Conservation (phyloP, 35 echinoderm and acorn worm genomes). For the Apostichopus californicus region DNA sequence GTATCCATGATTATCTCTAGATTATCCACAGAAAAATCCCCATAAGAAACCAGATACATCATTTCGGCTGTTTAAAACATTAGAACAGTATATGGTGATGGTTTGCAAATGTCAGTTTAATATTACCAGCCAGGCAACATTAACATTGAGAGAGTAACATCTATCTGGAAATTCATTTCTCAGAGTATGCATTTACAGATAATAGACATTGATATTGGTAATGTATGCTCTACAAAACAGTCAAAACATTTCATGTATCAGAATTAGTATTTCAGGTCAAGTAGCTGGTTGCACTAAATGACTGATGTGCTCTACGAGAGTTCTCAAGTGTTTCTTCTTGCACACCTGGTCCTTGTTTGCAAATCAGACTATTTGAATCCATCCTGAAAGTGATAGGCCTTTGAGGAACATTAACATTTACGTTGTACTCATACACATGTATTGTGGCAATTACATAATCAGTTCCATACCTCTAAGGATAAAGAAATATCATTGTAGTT, state of each 20-base stretch:
- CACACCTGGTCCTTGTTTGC: not conserved
- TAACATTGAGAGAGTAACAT: not conserved
- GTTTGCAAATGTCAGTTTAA: too few species aligned
- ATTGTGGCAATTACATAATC: too few species aligned
- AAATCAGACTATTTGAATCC: too few species aligned
- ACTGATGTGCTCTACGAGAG: too few species aligned
- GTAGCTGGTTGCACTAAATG: not conserved
- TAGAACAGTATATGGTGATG: not conserved
- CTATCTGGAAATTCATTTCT: too few species aligned
- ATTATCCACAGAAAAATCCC: slow-evolving; percentile 63
- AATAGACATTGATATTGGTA: not conserved
- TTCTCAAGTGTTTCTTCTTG: not conserved
- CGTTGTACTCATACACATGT: too few species aligned
- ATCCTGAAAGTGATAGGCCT: not conserved
- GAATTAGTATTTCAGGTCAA: not conserved
- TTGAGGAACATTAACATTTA: not conserved
- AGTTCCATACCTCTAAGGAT: too few species aligned
- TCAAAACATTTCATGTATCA: too few species aligned
- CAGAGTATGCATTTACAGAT: too few species aligned
- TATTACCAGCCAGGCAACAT: too few species aligned
- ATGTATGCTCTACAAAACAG: not conserved
- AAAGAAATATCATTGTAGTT: too few species aligned
- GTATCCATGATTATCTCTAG: slow-evolving; percentile 67
- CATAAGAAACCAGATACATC: slow-evolving; percentile 59
- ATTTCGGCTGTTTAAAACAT: slow-evolving; percentile 34